phyloP scores from a whole-genome alignment of 2,113 vertebrate genomes.

The Apodemus speciosus region DNA sequence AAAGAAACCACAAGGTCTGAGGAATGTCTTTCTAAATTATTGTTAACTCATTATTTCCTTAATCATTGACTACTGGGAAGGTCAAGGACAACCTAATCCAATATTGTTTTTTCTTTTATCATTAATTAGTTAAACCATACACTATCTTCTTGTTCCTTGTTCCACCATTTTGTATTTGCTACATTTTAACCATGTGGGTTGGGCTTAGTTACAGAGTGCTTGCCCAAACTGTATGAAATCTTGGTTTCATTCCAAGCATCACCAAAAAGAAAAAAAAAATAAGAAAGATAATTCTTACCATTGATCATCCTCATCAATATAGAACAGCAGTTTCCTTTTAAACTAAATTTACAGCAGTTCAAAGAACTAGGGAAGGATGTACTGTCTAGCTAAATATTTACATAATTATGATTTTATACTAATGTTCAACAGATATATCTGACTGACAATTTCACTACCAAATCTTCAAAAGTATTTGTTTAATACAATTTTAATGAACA shows the following conservation, averaged over 20 bases:
- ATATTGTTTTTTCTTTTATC: not conserved
- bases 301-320: not conserved
- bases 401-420: constrained; percentile 16
- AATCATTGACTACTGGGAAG: not conserved
- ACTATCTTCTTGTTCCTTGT: not conserved
- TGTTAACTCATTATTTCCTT: not conserved
- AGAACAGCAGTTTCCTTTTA: constrained; percentile 16
- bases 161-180: not conserved
- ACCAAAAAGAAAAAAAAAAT: not conserved
- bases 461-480: constrained; percentile 30
- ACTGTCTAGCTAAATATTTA: not conserved
- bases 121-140: not conserved
- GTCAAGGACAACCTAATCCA: not conserved
- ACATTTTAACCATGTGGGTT: not conserved
- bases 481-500: not conserved
- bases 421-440: not conserved
- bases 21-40: not conserved
- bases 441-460: constrained; percentile 13
- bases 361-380: not conserved
- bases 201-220: not conserved
- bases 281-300: constrained; percentile 4
- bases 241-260: not conserved
- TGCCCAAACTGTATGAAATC: not conserved
- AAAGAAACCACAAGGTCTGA: not conserved
- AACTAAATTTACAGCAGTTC: constrained; percentile 1